phyloP scores from a whole-genome alignment of 2,797 vertebrate species.

The Acanthopagrus latus region DNA sequence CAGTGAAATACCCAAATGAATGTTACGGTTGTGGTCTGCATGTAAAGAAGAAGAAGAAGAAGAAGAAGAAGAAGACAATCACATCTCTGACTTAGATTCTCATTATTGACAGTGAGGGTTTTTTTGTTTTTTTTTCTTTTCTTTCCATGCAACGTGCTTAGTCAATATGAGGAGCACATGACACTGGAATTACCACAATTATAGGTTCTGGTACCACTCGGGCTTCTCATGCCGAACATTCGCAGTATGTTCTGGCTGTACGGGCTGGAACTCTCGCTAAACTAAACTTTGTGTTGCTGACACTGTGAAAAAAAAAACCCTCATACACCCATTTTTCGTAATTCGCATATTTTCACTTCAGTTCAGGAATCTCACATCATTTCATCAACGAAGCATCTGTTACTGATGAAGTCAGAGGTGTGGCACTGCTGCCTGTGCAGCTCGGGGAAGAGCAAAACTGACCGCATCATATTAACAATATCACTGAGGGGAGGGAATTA shows the following conservation, averaged over 20 bases:
- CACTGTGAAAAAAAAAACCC: conserved; percentile 17
- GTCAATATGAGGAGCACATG: conserved; percentile 36
- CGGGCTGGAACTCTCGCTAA: conserved; percentile 37
- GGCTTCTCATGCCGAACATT: conserved; percentile 38
- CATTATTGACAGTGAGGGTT: conserved; percentile 18
- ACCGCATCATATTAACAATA: not conserved
- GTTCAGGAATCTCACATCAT: conserved; percentile 21
- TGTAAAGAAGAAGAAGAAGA: conserved; percentile 6
- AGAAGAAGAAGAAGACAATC: conserved; percentile 7
- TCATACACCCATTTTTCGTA: not conserved
- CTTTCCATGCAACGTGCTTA: conserved; percentile 20
- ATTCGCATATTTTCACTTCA: conserved; percentile 29
- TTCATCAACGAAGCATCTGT: conserved; percentile 37
- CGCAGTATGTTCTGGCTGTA: conserved; percentile 35
- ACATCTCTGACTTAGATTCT: conserved; percentile 12
- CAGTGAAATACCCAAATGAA: not conserved
- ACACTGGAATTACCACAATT: conserved; percentile 57
- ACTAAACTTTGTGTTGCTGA: conserved; percentile 21
- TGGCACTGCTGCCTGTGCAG: conserved; percentile 7
- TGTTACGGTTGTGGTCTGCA: conserved; percentile 13
- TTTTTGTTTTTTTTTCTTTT: conserved; percentile 2
- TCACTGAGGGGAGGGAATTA: too few species aligned
- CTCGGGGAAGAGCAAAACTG: conserved; percentile 5
- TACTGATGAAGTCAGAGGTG: conserved; percentile 15
- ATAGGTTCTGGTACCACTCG: conserved; percentile 40